Base-by-base conservation (phyloP, 2,888 invertebrate species). In the Teinopalpus imperialis region DNA sequence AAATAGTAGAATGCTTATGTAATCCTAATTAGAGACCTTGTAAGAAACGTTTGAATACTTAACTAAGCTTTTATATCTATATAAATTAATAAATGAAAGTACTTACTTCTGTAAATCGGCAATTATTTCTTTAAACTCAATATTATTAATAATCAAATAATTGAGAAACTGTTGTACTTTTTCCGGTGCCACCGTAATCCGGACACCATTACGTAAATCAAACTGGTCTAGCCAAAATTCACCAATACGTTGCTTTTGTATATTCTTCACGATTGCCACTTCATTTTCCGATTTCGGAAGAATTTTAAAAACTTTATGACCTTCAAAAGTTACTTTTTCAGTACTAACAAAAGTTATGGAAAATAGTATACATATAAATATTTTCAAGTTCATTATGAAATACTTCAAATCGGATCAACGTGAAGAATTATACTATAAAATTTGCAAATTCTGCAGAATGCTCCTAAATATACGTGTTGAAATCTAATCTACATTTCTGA, bases 291-390 rank as follows among this genome's bases (percentile, higher is more conserved):
- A 82, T 47, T 74, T 72, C 0, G 93, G 91, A 1, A 71, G 66
- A 1, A 92, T 70, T 59, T 91, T 83, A 53, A 89, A 92, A 2
- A 93, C 87, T 54, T 89, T 90, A 54, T 91, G 92, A 10, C 91
- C 90, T 44, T 91, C 83, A 57, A 90, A 93, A 30, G 69, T 72
- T 52, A 56, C 68, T 18, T 56, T 58, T 39, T 51, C 14, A 3
- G 29, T 36, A 21, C 10, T 32, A 2, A 32, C 18, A 13, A 34
- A 16, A 8, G 9, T 29, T 9, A 21, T 10, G 2, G 2, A 32
- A 12, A 56, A 21, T 21, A 65, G 20, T 10, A 42, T 7, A 45
- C 2, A 7, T 9, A 27, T 9, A n/a, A 79, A 76, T 78, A 39
- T n/a, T 32, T 32, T 45, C 8, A 39, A 32, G 14, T 6, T 8